phyloP scores from a whole-genome alignment of 2,113 vertebrate genomes.

The Hippocampus comes region DNA sequence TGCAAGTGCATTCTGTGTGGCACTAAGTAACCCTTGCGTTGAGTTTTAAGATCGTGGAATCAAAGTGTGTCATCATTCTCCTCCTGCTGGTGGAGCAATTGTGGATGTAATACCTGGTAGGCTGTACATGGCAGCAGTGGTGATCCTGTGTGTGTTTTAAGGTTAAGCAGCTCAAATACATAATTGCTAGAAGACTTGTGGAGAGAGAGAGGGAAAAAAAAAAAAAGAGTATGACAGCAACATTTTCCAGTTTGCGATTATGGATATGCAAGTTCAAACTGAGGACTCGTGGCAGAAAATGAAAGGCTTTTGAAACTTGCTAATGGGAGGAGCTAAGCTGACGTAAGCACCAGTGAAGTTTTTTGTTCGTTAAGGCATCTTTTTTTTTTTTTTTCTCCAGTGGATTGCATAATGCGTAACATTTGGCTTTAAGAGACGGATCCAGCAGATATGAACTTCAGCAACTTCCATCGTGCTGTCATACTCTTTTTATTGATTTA shows the following conservation, averaged over 20 bases:
- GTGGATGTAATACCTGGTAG: constrained; percentile 59
- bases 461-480: constrained; percentile 55
- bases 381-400: constrained; percentile 30
- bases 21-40: background rate
- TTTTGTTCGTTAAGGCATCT: constrained; percentile 70
- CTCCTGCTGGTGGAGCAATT: constrained; percentile 33
- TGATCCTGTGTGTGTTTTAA: constrained; percentile 1
- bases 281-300: background rate
- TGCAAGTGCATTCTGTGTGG: background rate
- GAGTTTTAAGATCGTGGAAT: constrained; percentile 13
- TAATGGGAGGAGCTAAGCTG: constrained; percentile 2
- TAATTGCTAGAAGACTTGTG: constrained; percentile 21
- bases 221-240: constrained; percentile 66
- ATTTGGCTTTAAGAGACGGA: constrained; percentile 45
- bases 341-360: constrained; percentile 64
- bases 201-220: constrained; percentile 22
- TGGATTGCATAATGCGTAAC: constrained; percentile 68
- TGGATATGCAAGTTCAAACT: background rate
- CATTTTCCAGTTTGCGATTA: constrained; percentile 11
- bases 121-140: constrained; percentile 32
- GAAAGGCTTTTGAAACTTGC: constrained; percentile 4
- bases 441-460: constrained; percentile 51
- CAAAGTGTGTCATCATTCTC: constrained; percentile 34
- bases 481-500: constrained; percentile 49
- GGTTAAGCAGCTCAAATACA: background rate